Evolutionary conservation across 2,888 invertebrate species (phyloP).

Genomic region (Metalampra italica): DNA sequence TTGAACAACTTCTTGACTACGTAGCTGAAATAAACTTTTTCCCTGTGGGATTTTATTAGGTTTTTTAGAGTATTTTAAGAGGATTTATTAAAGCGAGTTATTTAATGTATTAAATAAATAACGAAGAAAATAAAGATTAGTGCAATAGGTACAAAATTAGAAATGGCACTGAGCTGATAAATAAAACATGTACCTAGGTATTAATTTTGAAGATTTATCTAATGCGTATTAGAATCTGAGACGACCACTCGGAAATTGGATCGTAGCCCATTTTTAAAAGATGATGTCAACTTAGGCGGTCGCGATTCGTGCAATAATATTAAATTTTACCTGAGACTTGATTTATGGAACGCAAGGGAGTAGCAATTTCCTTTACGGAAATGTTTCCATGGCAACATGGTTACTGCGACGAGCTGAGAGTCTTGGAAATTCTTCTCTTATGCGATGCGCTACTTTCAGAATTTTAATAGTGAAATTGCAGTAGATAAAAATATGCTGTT

Average conservation of each 20-base stretch:
- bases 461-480: not conserved
- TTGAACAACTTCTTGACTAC: too few species aligned
- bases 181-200: not conserved
- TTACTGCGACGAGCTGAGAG: conserved; percentile 12
- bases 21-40: too few species aligned
- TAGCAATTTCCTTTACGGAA: conserved; percentile 65
- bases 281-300: conserved; percentile 22
- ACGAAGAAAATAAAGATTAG: too few species aligned
- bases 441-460: not conserved
- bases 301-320: conserved; percentile 50
- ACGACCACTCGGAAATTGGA: conserved; percentile 21
- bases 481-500: too few species aligned
- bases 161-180: conserved; percentile 2
- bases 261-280: conserved; percentile 28
- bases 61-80: too few species aligned
- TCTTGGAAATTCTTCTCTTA: not conserved
- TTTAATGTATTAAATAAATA: too few species aligned
- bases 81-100: too few species aligned
- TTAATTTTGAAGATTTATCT: not conserved
- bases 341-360: conserved; percentile 58
- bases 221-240: not conserved
- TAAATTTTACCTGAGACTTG: conserved; percentile 62
- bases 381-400: conserved; percentile 46
- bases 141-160: too few species aligned
- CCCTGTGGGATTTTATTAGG: too few species aligned